Base-by-base conservation (phyloP, 2,888 invertebrate genomes). In the Antheraea assamensis region DNA sequence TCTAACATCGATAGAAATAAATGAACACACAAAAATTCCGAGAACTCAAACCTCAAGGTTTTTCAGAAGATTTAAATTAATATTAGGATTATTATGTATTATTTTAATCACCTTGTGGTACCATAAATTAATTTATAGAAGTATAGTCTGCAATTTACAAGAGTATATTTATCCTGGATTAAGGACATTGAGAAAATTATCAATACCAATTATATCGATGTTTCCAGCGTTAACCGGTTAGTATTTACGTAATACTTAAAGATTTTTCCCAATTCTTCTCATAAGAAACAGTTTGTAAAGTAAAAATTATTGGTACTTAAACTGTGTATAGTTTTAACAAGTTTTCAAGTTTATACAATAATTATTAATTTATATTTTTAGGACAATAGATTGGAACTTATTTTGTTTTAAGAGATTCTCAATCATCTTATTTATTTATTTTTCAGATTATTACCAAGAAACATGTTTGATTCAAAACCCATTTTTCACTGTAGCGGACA, bases 391-490 rank as follows among this genome's bases (percentile, higher is more conserved):
- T 52, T 52, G 19, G 52, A 52, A 52, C 19, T 19, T 52, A 52
- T 19, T 21, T 7, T 19, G 21, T 52, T 52, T 61, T 31, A 47
- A 10, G 1, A 2, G 30, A 47, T 49, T 71, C 7, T 55, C 49
- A 68, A 1, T 35, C 27, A 58, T 75, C 47, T 72, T 52, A 73
- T 74, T 70, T 55, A 35, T 73, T 68, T 71, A 71, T 42, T 35
- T 74, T 31, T 76, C 92, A 96, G 98, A 96, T 87, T 95, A 96
- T 68, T 98, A 98, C 83, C 98, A 98, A 92, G 98, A 98, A 90
- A 96, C 97, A 83, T 98, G 98, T 87, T 92, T 98, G 58, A 90
- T 98, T 80, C 96, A 97, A 85, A 98, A 98, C 91, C 98, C 98
- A 21, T 97, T 96, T 86, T 98, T 97, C 87, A 96, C 96, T 85